Percentiles rank a stretch among this genome's conserved stretches.
phyloP scores from a whole-genome alignment of 2,113 vertebrate species.

The Xenotilapia flavipinnis region DNA sequence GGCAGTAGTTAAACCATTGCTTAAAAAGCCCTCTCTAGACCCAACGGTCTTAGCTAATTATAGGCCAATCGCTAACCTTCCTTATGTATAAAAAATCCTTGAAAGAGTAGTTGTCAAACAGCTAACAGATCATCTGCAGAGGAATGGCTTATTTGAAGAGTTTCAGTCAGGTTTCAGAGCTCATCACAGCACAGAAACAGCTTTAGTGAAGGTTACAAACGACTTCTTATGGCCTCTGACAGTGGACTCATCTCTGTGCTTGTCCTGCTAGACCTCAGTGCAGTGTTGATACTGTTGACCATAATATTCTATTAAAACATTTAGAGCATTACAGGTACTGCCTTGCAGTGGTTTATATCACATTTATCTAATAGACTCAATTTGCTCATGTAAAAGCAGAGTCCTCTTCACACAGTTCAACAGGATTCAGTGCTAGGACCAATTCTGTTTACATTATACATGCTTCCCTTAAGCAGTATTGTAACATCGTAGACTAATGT shows the following conservation, averaged over 20 bases:
- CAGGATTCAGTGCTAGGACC: not conserved
- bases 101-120: not conserved
- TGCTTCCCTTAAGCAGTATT: not conserved
- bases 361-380: not conserved
- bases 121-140: accelerated
- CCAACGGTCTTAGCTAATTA: not conserved
- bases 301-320: not conserved
- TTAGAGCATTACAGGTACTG: not conserved
- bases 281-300: accelerated
- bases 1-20: accelerated
- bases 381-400: not conserved
- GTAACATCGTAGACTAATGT: not conserved
- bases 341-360: not conserved
- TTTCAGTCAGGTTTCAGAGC: not conserved
- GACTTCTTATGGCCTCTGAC: not conserved
- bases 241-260: not conserved
- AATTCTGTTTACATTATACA: not conserved
- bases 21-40: not conserved
- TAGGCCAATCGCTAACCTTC: not conserved
- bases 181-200: not conserved
- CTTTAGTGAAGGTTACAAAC: not conserved
- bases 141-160: accelerated
- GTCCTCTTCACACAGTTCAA: not conserved
- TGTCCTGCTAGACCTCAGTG: not conserved
- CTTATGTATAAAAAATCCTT: accelerated